These are phyloP conservation scores for Salmo trutta DNA, from an alignment of 2,797 vertebrate genomes.

Conservation along the genomic window DNA sequence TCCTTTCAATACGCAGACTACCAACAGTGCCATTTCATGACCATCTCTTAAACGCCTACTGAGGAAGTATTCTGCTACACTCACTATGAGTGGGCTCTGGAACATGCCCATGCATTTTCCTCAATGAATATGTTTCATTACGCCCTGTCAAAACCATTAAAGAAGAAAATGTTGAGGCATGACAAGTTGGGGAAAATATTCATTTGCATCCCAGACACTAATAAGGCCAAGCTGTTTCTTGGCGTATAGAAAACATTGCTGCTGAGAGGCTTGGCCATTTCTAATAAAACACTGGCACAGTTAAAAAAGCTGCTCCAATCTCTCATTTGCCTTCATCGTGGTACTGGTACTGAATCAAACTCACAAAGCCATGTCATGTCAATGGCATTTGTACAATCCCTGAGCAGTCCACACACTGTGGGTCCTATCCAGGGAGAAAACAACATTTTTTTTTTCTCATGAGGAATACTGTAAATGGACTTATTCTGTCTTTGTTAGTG, in stretches of 20 bases:
- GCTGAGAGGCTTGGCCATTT: conserved; percentile 50
- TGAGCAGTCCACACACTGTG: conserved; percentile 50
- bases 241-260: conserved; percentile 34
- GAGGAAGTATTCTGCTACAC: not conserved
- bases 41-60: conserved; percentile 30
- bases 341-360: conserved; percentile 29
- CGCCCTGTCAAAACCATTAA: conserved; percentile 43
- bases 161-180: conserved; percentile 50
- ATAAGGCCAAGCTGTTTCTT: conserved; percentile 62
- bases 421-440: conserved; percentile 38
- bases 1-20: not conserved
- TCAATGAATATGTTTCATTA: conserved; percentile 44
- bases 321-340: conserved; percentile 65
- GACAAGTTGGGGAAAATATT: conserved; percentile 60
- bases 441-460: not conserved
- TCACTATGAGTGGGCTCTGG: conserved; percentile 18
- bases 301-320: conserved; percentile 55
- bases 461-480: not conserved
- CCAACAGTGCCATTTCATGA: conserved; percentile 12
- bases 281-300: conserved; percentile 65
- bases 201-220: conserved; percentile 60
- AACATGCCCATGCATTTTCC: conserved; percentile 46
- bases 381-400: conserved; percentile 65
- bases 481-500: not conserved
- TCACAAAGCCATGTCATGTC: conserved; percentile 48